A percentile compares a stretch with the other conserved stretches of the same genome.
phyloP scores from a whole-genome alignment of 2,113 vertebrate species.

The Mirza zaza region DNA sequence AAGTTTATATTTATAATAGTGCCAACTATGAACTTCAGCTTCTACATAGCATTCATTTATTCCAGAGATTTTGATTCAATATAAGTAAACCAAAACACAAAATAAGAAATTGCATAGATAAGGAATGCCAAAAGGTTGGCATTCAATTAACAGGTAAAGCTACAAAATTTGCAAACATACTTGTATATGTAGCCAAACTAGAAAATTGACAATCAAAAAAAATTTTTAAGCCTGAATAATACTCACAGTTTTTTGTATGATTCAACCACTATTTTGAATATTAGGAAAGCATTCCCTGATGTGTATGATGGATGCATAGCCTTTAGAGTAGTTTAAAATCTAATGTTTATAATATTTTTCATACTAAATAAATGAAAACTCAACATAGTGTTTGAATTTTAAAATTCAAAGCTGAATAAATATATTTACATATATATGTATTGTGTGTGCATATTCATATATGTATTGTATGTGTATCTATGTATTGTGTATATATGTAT shows the following conservation, averaged over 20 bases:
- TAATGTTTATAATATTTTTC: background rate
- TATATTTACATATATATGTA: background rate
- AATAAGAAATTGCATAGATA: background rate
- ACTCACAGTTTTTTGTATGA: background rate
- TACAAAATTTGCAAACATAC: background rate
- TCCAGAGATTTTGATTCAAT: background rate
- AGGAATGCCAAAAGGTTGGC: background rate
- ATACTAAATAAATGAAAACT: background rate
- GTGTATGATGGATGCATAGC: background rate
- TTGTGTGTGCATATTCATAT: background rate
- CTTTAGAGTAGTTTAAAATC: background rate
- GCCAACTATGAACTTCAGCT: background rate
- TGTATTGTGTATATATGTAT: background rate
- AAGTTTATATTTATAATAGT: background rate
- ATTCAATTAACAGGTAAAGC: background rate
- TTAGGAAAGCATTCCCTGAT: background rate
- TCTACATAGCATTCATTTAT: background rate
- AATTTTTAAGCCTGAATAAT: background rate
- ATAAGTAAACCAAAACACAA: background rate
- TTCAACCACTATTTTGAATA: background rate
- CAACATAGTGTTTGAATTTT: background rate
- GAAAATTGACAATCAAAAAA: background rate
- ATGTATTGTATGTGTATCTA: background rate
- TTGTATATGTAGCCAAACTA: background rate
- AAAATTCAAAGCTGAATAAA: background rate